These are phyloP conservation scores for Atta cephalotes DNA, from an alignment of 1,140 invertebrate species.

Conservation along the genomic window DNA sequence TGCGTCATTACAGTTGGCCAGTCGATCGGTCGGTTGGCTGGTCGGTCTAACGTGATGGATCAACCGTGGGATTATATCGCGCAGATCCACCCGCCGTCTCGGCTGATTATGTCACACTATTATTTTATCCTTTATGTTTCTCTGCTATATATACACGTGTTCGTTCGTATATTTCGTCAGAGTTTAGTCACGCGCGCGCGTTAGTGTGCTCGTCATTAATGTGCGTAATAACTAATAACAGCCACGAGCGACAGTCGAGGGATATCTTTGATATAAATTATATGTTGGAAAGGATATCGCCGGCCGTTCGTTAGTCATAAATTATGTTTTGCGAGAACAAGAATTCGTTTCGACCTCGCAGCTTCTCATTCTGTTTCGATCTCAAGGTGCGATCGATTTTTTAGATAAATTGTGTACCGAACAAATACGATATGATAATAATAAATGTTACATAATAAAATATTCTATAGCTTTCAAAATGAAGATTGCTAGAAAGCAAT, in stretches of 20 bases:
- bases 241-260: conserved; percentile 68
- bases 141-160: conserved; percentile 28
- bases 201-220: conserved; percentile 65
- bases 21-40: conserved; percentile 10
- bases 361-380: background rate
- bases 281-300: conserved; percentile 65
- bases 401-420: background rate
- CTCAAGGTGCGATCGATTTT: conserved; percentile 5
- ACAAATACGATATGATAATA: background rate
- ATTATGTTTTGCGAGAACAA: conserved; percentile 52
- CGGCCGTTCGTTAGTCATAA: conserved; percentile 66
- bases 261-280: conserved; percentile 74
- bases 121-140: conserved; percentile 74
- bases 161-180: conserved; percentile 66
- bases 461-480: background rate
- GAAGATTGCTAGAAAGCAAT: background rate
- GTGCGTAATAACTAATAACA: conserved; percentile 69
- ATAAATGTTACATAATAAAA: background rate
- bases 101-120: conserved; percentile 71
- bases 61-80: conserved; percentile 68
- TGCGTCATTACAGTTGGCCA: conserved; percentile 66
- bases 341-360: conserved; percentile 34
- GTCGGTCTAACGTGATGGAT: conserved; percentile 37
- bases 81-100: conserved; percentile 23
- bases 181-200: conserved; percentile 41